These are phyloP conservation scores for Notamacropus eugenii DNA, from an alignment of 2,797 vertebrate species.

Conservation along the genomic window DNA sequence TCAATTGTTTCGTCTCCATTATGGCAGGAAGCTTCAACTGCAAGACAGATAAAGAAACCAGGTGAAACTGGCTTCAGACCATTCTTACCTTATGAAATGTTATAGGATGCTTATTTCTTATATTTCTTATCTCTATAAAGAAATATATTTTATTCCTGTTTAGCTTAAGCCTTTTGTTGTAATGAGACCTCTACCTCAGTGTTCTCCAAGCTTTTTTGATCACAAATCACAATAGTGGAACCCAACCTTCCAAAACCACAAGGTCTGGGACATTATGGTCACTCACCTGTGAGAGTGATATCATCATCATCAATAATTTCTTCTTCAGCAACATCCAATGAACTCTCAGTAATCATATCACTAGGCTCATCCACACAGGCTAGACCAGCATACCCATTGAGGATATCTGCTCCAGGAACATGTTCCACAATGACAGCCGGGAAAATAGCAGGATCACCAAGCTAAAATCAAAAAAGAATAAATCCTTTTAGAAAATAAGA, in stretches of 20 bases:
- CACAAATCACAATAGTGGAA: not conserved
- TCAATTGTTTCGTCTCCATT: slow-evolving; percentile 95
- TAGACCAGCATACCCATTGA: slow-evolving; percentile 91
- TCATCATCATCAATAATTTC: slow-evolving; percentile 89
- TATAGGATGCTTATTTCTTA: slow-evolving; percentile 14
- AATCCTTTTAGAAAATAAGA: not conserved
- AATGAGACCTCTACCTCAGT: not conserved
- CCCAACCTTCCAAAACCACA: not conserved
- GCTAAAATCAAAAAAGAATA: slow-evolving; percentile 79
- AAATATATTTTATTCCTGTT: not conserved
- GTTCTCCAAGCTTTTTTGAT: not conserved
- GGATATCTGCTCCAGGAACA: slow-evolving; percentile 92
- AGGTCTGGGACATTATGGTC: not conserved
- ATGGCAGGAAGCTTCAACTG: slow-evolving; percentile 94
- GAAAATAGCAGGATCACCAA: slow-evolving; percentile 91
- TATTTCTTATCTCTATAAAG: not conserved
- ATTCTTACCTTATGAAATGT: not conserved
- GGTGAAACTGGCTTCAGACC: slow-evolving; percentile 26
- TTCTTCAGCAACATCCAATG: slow-evolving; percentile 88
- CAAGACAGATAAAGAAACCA: slow-evolving; percentile 60
- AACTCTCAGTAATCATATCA: slow-evolving; percentile 89
- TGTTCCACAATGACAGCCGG: slow-evolving; percentile 96
- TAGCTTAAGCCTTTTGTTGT: not conserved
- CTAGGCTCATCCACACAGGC: slow-evolving; percentile 89
- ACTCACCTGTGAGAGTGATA: slow-evolving; percentile 91